Conservation (phyloP, 2,113 vertebrate genomes). For the Eonycteris spelaea region DNA sequence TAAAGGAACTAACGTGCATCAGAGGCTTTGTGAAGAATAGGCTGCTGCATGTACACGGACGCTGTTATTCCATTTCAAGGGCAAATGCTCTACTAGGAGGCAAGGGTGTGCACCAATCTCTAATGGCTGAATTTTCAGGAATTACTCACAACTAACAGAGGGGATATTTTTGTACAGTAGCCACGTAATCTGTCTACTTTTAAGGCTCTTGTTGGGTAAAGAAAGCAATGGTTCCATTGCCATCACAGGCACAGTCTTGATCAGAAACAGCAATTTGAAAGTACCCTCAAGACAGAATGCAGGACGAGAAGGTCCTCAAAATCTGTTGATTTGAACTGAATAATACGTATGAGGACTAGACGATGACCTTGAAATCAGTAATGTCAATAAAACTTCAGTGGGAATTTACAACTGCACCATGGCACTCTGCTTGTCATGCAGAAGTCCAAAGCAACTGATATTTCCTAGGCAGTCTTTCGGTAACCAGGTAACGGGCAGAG, state of each 20-base stretch:
- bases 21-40: background rate
- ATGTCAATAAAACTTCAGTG: background rate
- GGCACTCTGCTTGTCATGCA: background rate
- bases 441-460: background rate
- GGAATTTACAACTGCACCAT: background rate
- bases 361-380: background rate
- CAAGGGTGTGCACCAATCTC: background rate
- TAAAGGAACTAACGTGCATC: background rate
- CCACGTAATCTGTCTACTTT: background rate
- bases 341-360: background rate
- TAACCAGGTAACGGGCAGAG: background rate
- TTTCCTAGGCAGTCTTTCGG: background rate
- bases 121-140: background rate
- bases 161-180: background rate
- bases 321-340: background rate
- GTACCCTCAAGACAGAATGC: background rate
- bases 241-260: background rate
- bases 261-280: background rate
- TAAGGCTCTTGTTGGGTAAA: background rate
- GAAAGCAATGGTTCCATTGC: background rate
- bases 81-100: background rate
- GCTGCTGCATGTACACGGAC: background rate
- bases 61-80: background rate
- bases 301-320: background rate
- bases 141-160: background rate